These are phyloP conservation scores for Condylura cristata DNA, from an alignment of 2,113 vertebrate species.

Conservation along the genomic window DNA sequence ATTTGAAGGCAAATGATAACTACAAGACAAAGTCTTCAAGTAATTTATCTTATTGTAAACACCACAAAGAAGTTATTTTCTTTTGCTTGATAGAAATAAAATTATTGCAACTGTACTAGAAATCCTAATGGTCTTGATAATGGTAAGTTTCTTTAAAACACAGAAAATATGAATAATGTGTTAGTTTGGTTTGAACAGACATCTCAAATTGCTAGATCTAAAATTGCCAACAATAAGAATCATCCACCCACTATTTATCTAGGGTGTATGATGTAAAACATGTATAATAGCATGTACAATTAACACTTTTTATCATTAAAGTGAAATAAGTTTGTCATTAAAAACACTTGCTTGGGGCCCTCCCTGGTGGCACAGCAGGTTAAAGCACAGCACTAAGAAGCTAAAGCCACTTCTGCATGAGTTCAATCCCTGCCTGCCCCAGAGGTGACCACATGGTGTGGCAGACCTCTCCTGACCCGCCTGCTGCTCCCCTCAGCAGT, in stretches of 20 bases:
- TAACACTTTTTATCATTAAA: background rate
- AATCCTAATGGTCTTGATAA: constrained; percentile 56
- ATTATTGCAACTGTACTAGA: background rate
- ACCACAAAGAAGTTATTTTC: background rate
- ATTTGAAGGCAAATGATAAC: constrained; percentile 56
- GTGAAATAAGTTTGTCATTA: background rate
- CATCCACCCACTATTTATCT: background rate
- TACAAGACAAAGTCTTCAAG: background rate
- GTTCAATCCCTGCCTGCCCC: too few species aligned
- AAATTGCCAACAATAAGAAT: background rate
- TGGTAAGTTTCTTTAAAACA: constrained; percentile 57
- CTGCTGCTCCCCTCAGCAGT: too few species aligned
- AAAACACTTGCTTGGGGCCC: background rate
- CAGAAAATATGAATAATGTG: background rate
- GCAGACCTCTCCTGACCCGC: too few species aligned
- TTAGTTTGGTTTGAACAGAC: constrained; percentile 10
- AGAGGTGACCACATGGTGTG: too few species aligned
- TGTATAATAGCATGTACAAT: background rate
- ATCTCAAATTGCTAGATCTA: background rate
- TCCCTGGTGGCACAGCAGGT: too few species aligned
- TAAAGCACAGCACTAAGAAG: too few species aligned
- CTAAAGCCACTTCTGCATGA: too few species aligned
- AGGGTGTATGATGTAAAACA: background rate
- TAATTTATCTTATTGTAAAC: constrained; percentile 55
- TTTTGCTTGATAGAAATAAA: constrained; percentile 56